A percentile compares a stretch with the other conserved stretches of the same genome.
Conservation (phyloP, 2,888 invertebrate species). For the Zootermopsis nevadensis region DNA sequence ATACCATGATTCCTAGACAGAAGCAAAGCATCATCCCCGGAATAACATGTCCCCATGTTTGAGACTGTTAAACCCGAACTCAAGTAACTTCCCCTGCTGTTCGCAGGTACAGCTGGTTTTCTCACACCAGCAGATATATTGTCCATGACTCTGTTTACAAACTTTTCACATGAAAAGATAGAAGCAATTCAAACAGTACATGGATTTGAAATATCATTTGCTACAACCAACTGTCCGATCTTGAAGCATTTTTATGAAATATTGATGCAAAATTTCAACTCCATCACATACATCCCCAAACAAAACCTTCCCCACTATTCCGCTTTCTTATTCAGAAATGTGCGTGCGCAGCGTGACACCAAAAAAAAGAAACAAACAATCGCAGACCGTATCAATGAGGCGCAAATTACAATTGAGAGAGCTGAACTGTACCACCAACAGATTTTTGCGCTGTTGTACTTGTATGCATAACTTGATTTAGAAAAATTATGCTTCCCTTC, state of each 20-base stretch:
- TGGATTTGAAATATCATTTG: constrained; percentile 24
- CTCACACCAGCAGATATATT: constrained; percentile 46
- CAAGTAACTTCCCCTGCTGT: constrained; percentile 47
- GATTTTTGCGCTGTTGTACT: too few relatives aligned
- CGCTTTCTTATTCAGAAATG: constrained; percentile 24
- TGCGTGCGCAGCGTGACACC: constrained; percentile 33
- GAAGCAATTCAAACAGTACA: constrained; percentile 27
- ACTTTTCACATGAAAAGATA: constrained; percentile 29
- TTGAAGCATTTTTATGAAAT: constrained; percentile 16
- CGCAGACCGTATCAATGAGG: constrained; percentile 1
- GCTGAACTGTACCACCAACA: background rate
- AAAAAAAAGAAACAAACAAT: constrained; percentile 1
- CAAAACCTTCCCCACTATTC: constrained; percentile 36
- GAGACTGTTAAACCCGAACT: constrained; percentile 43
- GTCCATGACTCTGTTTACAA: constrained; percentile 44
- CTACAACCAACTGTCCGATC: constrained; percentile 21
- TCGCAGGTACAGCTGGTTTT: constrained; percentile 49
- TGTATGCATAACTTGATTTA: too few relatives aligned
- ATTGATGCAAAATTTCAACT: constrained; percentile 2
- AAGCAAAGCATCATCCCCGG: constrained; percentile 46
- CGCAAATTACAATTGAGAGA: constrained; percentile 4
- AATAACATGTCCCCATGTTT: constrained; percentile 49
- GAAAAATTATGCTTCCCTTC: too few relatives aligned
- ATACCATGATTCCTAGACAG: constrained; percentile 43
- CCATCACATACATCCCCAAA: constrained; percentile 19